Percentiles rank a stretch among this genome's conserved stretches.
These are phyloP conservation scores for Siniperca knerii DNA, from an alignment of 2,113 vertebrate species.

Conservation along the genomic window DNA sequence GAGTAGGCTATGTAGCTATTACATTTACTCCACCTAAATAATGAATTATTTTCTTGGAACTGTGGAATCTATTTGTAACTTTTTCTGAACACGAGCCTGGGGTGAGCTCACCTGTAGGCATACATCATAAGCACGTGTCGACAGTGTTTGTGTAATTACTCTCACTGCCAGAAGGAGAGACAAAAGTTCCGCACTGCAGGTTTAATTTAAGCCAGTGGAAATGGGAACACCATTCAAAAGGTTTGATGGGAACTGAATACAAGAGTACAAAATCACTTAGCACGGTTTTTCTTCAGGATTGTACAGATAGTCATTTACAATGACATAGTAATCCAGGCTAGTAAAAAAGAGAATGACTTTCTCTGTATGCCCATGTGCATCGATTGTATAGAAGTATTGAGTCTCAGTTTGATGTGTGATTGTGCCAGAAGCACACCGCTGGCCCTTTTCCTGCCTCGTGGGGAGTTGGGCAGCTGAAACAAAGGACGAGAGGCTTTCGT, in stretches of 20 bases:
- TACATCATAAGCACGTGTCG: too few species aligned
- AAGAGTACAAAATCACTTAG: not conserved
- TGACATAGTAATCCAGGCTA: not conserved
- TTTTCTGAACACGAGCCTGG: too few species aligned
- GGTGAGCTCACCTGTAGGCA: too few species aligned
- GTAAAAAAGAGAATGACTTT: not conserved
- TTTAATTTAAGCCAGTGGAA: not conserved
- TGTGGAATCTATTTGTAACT: too few species aligned
- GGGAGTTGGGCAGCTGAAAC: slow-evolving; percentile 55
- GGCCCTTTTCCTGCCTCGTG: slow-evolving; percentile 54
- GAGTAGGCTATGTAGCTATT: too few species aligned
- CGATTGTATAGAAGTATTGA: slow-evolving; percentile 13
- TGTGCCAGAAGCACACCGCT: slow-evolving; percentile 47
- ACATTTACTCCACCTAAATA: too few species aligned
- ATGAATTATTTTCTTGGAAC: too few species aligned
- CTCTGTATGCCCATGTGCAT: not conserved
- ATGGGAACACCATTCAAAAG: not conserved
- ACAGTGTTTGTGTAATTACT: too few species aligned
- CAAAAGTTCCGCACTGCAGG: too few species aligned
- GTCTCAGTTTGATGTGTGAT: slow-evolving; percentile 22
- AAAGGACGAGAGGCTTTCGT: slow-evolving; percentile 60
- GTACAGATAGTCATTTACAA: slow-evolving; percentile 1
- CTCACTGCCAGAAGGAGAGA: too few species aligned
- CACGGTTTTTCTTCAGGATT: not conserved
- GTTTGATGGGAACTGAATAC: not conserved